Base-by-base conservation (phyloP, 2,888 invertebrate genomes). In the Ceriagrion tenellum region DNA sequence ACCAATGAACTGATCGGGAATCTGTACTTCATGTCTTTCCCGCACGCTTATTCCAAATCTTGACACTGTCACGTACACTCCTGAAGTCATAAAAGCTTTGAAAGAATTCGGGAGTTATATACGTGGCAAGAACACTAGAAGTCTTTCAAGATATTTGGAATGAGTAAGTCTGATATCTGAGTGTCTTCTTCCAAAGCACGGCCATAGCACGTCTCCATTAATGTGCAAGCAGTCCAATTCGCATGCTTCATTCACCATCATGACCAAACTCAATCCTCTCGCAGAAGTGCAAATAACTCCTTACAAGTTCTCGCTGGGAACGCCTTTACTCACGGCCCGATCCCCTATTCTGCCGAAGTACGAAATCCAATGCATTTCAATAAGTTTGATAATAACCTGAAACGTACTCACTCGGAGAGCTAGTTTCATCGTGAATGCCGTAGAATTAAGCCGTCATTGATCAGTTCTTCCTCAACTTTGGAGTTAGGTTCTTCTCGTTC, bases 281-380 rank as follows among this genome's bases (percentile, higher is more conserved):
- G 59, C 13, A 59, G n/a, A n/a, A 69, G 69, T n/a, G n/a, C 69
- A 69, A 26, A 69, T n/a, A 69, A 26, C n/a, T 69, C 69, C n/a
- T 69, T 23, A n/a, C n/a, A n/a, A 69, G n/a, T 23, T 69, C 12
- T 10, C 12, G n/a, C 69, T 0, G 4, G n/a, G n/a, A 69, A n/a
- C 69, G 12, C 3, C n/a, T 26, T 12, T 20, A n/a, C n/a, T 26
- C 69, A n/a, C 69, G 6, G 10, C 10, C 69, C 69, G 20, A 26
- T 69, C n/a, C 69, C 69, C 26, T 12, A 69, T n/a, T 69, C 69
- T 12, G 3, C 26, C 69, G 6, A n/a, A 12, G 69, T 4, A 69
- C n/a, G n/a, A n/a, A 69, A 69, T n/a, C 69, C n/a, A 69, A 69
- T 69, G 69, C 69, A 26, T 69, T 69, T n/a, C 69, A 69, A 69